phyloP scores from a whole-genome alignment of 2,797 vertebrate genomes.

The Thripadectes ignobilis region DNA sequence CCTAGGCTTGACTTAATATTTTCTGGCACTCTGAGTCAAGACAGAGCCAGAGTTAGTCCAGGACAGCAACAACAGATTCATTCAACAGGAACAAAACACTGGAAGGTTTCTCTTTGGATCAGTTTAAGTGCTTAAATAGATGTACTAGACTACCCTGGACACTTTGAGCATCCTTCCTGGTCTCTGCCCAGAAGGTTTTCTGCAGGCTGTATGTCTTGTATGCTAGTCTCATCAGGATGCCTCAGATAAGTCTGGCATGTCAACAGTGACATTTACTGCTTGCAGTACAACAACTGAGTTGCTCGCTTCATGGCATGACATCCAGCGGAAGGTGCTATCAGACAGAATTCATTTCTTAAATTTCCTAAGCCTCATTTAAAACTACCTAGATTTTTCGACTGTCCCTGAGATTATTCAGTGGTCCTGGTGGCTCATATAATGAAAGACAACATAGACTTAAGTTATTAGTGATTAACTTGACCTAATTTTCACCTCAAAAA shows the following conservation, averaged over 20 bases:
- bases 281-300: not conserved
- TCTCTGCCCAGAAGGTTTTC: not conserved
- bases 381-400: not conserved
- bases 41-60: not conserved
- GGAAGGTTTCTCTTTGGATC: not conserved
- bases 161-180: not conserved
- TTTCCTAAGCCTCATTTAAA: not conserved
- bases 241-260: not conserved
- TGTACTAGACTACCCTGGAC: not conserved
- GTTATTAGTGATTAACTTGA: not conserved
- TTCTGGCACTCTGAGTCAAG: slow-evolving; percentile 53
- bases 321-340: not conserved
- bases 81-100: not conserved
- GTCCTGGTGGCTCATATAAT: not conserved
- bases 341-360: not conserved
- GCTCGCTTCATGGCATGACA: not conserved
- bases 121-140: not conserved
- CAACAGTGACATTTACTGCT: not conserved
- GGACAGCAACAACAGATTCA: not conserved
- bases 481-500: not conserved
- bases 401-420: not conserved
- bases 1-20: slow-evolving; percentile 36
- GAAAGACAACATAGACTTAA: not conserved
- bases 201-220: not conserved
- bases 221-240: not conserved